Conservation (phyloP, 23 tunicate species). For the Ciona savignyi region DNA sequence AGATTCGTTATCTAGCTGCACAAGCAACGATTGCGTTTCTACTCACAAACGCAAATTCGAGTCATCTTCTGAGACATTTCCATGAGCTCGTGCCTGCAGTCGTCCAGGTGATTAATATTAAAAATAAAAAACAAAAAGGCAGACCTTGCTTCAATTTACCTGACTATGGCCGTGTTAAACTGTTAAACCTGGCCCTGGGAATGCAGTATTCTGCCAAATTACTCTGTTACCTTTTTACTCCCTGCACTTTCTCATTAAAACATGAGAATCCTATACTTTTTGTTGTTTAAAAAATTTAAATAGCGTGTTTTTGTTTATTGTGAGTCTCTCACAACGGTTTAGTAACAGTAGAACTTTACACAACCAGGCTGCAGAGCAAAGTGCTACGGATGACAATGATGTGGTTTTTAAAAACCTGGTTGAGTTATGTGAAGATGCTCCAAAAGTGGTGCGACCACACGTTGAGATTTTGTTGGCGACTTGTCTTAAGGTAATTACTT, state of each 20-base stretch:
- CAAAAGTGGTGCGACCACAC: constrained; percentile 69
- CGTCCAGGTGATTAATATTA: too few relatives aligned
- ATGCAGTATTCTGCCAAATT: background rate
- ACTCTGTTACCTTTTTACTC: background rate
- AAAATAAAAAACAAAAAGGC: too few relatives aligned
- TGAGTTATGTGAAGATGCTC: constrained; percentile 95
- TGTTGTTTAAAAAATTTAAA: too few relatives aligned
- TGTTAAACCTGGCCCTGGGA: too few relatives aligned
- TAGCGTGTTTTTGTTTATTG: too few relatives aligned
- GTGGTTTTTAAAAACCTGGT: constrained; percentile 70
- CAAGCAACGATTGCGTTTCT: constrained; percentile 71
- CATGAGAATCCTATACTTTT: too few relatives aligned
- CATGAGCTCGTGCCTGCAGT: constrained; percentile 70
- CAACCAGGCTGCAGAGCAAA: constrained; percentile 50
- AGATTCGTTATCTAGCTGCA: constrained; percentile 63
- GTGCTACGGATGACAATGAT: constrained; percentile 67
- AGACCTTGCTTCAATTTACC: too few relatives aligned
- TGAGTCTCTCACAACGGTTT: too few relatives aligned
- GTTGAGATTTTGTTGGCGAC: constrained; percentile 35
- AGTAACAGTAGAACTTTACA: background rate
- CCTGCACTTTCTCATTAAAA: too few relatives aligned
- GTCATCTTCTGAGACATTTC: constrained; percentile 45
- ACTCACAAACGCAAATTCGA: constrained; percentile 23
- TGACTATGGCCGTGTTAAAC: too few relatives aligned
- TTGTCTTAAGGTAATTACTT: constrained; percentile 51